phyloP scores from a whole-genome alignment of 2,888 invertebrate genomes.

The Polydrusus tereticollis region DNA sequence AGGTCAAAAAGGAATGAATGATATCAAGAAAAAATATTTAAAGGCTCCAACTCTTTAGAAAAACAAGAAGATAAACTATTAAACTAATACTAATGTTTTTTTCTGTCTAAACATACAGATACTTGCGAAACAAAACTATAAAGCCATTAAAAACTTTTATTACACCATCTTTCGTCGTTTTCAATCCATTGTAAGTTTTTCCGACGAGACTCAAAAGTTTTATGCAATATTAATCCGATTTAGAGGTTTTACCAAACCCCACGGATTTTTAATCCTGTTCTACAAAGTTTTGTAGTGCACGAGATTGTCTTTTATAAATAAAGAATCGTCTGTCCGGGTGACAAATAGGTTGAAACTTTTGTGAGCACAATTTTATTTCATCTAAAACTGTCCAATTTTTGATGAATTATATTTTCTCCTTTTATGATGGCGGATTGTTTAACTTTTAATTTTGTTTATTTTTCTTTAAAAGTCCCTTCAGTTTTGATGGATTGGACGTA shows the following conservation, averaged over 20 bases:
- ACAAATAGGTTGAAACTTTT: slow-evolving; percentile 20
- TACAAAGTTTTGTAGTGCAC: slow-evolving; percentile 6
- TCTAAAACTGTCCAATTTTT: not conserved
- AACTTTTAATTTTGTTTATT: not conserved
- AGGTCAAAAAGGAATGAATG: too few species aligned
- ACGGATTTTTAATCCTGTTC: slow-evolving; percentile 2
- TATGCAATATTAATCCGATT: slow-evolving; percentile 3
- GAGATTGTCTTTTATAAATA: slow-evolving; percentile 7
- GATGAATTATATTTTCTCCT: not conserved
- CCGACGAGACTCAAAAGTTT: not conserved
- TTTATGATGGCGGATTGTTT: not conserved
- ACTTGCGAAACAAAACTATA: not conserved
- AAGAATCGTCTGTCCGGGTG: slow-evolving; percentile 14
- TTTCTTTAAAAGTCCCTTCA: not conserved
- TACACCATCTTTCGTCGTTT: not conserved
- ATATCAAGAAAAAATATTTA: too few species aligned
- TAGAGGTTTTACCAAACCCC: not conserved
- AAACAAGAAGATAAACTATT: too few species aligned
- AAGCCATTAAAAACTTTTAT: not conserved
- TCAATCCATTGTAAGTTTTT: not conserved
- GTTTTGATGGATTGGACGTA: not conserved
- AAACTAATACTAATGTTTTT: too few species aligned
- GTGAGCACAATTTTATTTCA: not conserved
- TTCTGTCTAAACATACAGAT: not conserved
- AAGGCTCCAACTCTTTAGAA: too few species aligned